Evolutionary conservation across 2,797 vertebrate species (phyloP).

Genomic region (Aulostomus chinensis): DNA sequence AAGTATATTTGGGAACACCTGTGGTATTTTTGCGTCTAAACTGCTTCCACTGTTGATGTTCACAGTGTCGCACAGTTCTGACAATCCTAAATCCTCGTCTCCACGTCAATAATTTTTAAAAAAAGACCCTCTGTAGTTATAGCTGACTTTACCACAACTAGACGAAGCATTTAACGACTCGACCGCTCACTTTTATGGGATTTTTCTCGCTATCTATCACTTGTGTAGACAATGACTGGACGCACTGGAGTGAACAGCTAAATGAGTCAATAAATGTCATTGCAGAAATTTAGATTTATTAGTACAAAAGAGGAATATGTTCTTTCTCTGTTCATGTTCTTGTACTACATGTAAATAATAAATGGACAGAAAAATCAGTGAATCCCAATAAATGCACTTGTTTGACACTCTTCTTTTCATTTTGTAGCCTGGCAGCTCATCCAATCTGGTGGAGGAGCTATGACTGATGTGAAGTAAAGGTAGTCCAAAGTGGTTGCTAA

Average conservation of each 20-base stretch:
- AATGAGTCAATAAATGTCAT: not conserved
- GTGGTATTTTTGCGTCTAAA: constrained; percentile 27
- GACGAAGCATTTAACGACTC: constrained; percentile 6
- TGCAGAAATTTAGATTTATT: constrained; percentile 30
- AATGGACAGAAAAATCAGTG: constrained; percentile 38
- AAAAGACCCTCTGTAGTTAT: constrained; percentile 14
- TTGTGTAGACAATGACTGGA: not conserved
- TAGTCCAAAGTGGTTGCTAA: constrained; percentile 1
- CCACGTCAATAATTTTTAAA: too few species aligned
- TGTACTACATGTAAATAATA: constrained; percentile 66
- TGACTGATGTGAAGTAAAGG: constrained; percentile 9
- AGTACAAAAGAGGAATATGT: constrained; percentile 19
- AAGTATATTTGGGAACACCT: constrained; percentile 15
- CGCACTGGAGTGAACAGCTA: not conserved
- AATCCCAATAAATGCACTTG: constrained; percentile 75
- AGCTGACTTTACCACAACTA: constrained; percentile 9
- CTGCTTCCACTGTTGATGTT: constrained; percentile 12
- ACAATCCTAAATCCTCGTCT: constrained; percentile 27
- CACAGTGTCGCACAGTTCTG: constrained; percentile 20
- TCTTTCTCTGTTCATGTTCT: constrained; percentile 26
- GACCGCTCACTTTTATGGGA: constrained; percentile 11
- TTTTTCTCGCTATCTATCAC: constrained; percentile 20
- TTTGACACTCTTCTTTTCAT: constrained; percentile 45
- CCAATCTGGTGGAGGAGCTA: too few species aligned
- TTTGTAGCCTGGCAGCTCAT: not conserved